Conservation (phyloP, 2,113 vertebrate genomes). For the Labeo rohita region DNA sequence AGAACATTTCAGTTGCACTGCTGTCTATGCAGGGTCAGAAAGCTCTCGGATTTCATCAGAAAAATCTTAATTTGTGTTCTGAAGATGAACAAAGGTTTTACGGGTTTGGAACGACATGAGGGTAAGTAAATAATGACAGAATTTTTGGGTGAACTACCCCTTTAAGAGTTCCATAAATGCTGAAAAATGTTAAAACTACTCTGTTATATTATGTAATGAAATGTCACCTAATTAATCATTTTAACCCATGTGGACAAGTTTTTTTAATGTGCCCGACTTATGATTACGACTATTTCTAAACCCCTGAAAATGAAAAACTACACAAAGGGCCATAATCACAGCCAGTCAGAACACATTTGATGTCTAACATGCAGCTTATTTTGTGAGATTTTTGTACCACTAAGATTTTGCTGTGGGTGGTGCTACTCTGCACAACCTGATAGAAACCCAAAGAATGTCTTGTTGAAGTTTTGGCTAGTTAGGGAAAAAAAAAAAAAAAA, state of each 20-base stretch:
- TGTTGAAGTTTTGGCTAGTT: background rate
- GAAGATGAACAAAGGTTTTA: no score
- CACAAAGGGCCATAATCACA: background rate
- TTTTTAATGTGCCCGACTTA: background rate
- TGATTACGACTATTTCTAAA: background rate
- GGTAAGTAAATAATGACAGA: no score
- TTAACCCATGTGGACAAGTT: background rate
- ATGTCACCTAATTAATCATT: background rate
- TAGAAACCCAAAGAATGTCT: background rate
- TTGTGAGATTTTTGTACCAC: background rate
- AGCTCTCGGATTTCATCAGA: no score
- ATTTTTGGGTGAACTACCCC: no score
- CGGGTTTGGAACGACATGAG: no score
- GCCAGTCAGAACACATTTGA: background rate
- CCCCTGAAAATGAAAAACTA: background rate
- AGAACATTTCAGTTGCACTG: no score
- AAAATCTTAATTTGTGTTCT: no score
- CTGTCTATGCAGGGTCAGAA: no score
- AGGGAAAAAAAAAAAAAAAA: no score
- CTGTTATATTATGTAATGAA: no score
- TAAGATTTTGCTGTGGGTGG: background rate
- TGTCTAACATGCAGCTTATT: background rate
- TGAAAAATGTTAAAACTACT: no score
- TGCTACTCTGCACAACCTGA: background rate
- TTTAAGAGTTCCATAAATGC: no score